Evolutionary conservation across 2,888 invertebrate genomes (phyloP), one percentile per base, ranked within the genome.

Genomic region (Scrobipalpa costella): DNA sequence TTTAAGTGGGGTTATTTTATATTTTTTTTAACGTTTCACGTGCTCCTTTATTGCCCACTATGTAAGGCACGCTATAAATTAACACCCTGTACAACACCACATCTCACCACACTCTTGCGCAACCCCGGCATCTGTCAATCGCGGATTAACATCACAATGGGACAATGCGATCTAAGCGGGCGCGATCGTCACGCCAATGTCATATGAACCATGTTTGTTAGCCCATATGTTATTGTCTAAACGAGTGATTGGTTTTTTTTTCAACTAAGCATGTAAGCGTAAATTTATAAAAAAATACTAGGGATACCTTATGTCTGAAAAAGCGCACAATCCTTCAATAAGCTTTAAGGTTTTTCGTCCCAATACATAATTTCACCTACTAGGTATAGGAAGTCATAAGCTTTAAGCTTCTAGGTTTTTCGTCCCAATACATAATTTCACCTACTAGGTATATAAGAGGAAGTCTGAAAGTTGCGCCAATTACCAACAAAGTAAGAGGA

Each of bases 101-200:
- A n/a, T 44, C 15, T 15, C 15, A 11, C n/a, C 36, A n/a, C 64
- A 69, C 65, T 67, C 71, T 83, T 83, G 81, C 80, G 79, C 80
- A 85, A 86, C 71, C 71, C 68, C 69, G 80, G 81, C 80, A 82
- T 81, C 84, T 85, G 86, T 85, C 88, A 86, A 85, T 87, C 81
- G 79, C 62, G 77, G 74, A 89, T 89, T 86, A 86, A 73, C 86
- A 89, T 87, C 73, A 88, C 88, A 89, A 89, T 86, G 71, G 81
- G 74, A 84, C 85, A 86, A 85, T 84, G 71, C 70, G 72, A 76
- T 72, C 76, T 72, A 68, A 62, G 68, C 64, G 62, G 57, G 61
- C n/a, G 33, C 11, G 11, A 55, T 63, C 60, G 61, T 57, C 50
- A 63, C 40, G 63, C 65, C 69, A 66, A 67, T 67, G 71, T 66